Evolutionary conservation across 2,888 invertebrate species (phyloP).

Genomic region (Itoplectis maculator): DNA sequence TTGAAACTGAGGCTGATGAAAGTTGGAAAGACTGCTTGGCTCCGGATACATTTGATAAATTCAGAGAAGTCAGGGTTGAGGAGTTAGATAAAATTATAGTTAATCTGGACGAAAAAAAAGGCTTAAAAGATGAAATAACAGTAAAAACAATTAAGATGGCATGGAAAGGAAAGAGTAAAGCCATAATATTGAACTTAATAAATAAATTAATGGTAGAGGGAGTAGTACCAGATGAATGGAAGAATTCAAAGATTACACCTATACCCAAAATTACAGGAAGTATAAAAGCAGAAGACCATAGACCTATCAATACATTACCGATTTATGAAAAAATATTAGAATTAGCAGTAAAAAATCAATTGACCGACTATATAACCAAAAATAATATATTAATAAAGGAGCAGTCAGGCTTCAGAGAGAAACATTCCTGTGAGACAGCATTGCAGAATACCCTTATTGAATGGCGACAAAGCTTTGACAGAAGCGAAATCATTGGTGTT

Average conservation of each 20-base stretch:
- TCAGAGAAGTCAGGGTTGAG: neutral
- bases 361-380: constrained; percentile 20
- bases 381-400: constrained; percentile 44
- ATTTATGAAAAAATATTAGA: constrained; percentile 64
- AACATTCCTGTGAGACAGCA: constrained; percentile 59
- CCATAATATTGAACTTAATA: constrained; percentile 11
- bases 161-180: neutral
- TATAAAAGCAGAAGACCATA: constrained; percentile 51
- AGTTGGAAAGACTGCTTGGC: neutral
- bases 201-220: constrained; percentile 24
- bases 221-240: constrained; percentile 43
- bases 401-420: constrained; percentile 53
- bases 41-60: neutral
- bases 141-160: constrained; percentile 13
- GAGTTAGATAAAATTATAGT: constrained; percentile 18
- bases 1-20: neutral
- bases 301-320: constrained; percentile 66
- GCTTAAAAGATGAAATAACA: constrained; percentile 1
- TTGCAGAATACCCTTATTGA: constrained; percentile 51
- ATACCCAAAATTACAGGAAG: constrained; percentile 45
- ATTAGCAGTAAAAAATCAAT: constrained; percentile 44
- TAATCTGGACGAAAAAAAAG: constrained; percentile 10
- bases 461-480: constrained; percentile 42
- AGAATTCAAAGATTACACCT: constrained; percentile 44
- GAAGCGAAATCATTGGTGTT: constrained; percentile 44